Base-by-base conservation (phyloP, 1,140 invertebrate species). In the Protaetia brevitarsis region DNA sequence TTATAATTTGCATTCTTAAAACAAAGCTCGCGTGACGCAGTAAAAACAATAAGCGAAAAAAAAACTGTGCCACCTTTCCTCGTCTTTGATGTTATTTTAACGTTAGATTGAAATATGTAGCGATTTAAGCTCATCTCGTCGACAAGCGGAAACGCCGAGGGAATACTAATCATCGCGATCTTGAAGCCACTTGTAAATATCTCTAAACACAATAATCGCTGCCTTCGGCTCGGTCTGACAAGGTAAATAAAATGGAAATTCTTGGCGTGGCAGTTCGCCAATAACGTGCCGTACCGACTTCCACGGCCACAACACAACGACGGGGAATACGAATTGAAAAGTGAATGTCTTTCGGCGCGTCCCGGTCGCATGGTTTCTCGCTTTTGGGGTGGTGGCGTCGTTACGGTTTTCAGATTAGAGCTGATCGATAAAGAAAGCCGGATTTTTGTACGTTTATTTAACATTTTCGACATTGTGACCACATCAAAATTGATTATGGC, bases 121-220 rank as follows among this genome's bases (percentile, higher is more conserved):
- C 59, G 59, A 61, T 61, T 61, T 31, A 16, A 36, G 31, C 59
- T 19, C 6, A 19, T 21, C 28, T 31, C 59, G 29, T 61, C 36
- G 59, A 61, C 59, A 61, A 19, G 13, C 31, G 31, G 16, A 23
- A 34, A 61, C 30, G 11, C 23, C 19, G 11, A 34, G 13, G 11
- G 59, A 61, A 61, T 61, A 61, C 59, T 31, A 61, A 61, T 61
- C 59, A 36, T 61, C 30, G 29, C 31, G 27, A 34, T 34, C 29
- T 36, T 61, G 2, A 61, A 30, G 31, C 16, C 30, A 10, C 30
- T 34, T 34, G 59, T 61, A 61, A 61, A 61, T 61, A 61, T 61
- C 59, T 61, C 36, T 23, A 51, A 51, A 31, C 59, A 31, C 29
- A 61, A 61, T 61, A 61, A 61, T 61, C 59, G 19, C 59, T 30